Conservation (phyloP, 2,113 vertebrate species). For the Brienomyrus brachyistius region DNA sequence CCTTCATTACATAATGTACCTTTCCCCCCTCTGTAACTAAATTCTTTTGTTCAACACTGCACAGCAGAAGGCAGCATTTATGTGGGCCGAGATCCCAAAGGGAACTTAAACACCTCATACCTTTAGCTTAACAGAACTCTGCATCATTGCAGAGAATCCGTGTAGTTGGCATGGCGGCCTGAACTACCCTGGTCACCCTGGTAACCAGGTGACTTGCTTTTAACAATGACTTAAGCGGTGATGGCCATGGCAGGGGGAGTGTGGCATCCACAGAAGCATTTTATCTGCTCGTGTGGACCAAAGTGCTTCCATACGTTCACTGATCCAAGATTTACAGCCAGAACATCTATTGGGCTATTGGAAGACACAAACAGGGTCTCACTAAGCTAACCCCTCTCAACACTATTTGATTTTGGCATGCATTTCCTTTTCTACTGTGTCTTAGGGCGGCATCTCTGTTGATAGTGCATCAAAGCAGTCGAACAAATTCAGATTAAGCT, state of each 20-base stretch:
- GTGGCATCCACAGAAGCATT: neutral
- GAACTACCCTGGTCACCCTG: neutral
- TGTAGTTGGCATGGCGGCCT: neutral
- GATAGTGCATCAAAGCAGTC: neutral
- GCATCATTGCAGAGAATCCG: neutral
- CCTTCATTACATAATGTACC: neutral
- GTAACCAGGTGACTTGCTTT: neutral
- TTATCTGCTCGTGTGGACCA: neutral
- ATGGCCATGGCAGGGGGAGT: neutral
- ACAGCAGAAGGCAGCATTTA: neutral
- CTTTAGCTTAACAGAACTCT: neutral
- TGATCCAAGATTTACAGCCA: neutral
- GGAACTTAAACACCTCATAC: neutral
- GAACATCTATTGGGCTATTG: neutral
- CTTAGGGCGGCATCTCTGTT: neutral
- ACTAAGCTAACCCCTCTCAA: neutral
- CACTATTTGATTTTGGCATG: neutral
- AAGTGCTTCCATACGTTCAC: neutral
- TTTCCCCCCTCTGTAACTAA: neutral
- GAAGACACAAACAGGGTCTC: neutral
- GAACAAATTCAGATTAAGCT: neutral
- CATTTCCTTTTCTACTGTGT: neutral
- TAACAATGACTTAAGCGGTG: neutral
- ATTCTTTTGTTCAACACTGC: neutral
- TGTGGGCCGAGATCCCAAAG: neutral